A percentile compares a stretch with the other conserved stretches of the same genome.
Evolutionary conservation across 2,113 vertebrate species (phyloP).

Genomic region (Oxygymnocypris stewartii): DNA sequence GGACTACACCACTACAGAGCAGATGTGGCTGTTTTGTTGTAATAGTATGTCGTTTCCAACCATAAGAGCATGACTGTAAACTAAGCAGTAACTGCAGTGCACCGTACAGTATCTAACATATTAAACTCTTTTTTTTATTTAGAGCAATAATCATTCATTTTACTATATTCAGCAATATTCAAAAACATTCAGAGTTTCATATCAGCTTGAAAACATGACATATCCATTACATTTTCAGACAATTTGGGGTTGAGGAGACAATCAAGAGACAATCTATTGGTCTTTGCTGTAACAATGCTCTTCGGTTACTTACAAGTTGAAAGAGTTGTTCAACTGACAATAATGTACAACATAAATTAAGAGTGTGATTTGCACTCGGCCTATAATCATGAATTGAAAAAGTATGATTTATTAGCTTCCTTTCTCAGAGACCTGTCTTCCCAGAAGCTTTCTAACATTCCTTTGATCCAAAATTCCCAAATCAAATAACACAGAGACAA

Average conservation of each 20-base stretch:
- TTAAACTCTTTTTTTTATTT: background rate
- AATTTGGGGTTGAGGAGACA: background rate
- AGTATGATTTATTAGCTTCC: background rate
- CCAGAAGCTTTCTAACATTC: slow-evolving; percentile 20
- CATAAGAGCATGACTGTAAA: background rate
- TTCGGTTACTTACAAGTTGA: background rate
- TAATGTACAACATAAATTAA: background rate
- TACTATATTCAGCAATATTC: background rate
- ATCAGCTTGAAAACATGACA: background rate
- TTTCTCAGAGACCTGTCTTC: background rate
- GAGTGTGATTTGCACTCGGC: background rate
- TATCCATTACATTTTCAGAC: background rate
- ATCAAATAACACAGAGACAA: background rate
- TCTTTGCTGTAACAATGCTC: background rate
- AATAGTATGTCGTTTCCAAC: background rate
- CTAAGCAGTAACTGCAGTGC: background rate
- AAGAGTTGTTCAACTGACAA: background rate
- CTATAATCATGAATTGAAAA: background rate
- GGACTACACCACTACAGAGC: background rate
- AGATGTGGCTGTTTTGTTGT: background rate
- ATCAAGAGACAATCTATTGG: background rate
- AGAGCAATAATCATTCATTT: background rate
- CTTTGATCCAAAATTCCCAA: slow-evolving; percentile 19
- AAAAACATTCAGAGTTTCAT: background rate
- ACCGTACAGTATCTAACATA: background rate